phyloP scores from a whole-genome alignment of 2,113 vertebrate genomes.

The human (Homo sapiens) region DNA sequence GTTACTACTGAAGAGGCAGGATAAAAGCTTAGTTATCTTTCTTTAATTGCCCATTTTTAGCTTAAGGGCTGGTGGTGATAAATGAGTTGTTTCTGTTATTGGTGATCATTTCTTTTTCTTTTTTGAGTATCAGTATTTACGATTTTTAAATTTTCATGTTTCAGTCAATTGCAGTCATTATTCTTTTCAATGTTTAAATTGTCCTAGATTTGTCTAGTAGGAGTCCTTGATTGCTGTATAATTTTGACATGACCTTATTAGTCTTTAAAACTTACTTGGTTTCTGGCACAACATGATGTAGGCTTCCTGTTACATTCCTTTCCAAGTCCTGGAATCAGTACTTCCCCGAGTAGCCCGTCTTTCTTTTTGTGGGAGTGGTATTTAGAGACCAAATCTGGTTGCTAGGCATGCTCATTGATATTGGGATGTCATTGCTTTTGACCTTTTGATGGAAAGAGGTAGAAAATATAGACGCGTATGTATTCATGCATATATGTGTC shows the following conservation, averaged over 20 bases:
- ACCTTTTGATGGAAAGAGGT: slow-evolving; percentile 29
- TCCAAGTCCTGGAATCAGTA: neutral
- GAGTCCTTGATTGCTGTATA: neutral
- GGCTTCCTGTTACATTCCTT: slow-evolving; percentile 39
- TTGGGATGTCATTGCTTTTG: neutral
- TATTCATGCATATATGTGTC: neutral
- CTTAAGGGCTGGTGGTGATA: neutral
- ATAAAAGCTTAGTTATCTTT: slow-evolving; percentile 12
- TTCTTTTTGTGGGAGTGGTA: neutral
- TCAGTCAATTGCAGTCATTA: slow-evolving; percentile 48
- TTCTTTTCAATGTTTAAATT: slow-evolving; percentile 55
- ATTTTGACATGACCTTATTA: slow-evolving; percentile 28
- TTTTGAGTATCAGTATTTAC: slow-evolving; percentile 9
- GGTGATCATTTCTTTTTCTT: neutral
- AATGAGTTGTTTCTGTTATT: slow-evolving; percentile 27
- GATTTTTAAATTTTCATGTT: slow-evolving; percentile 36
- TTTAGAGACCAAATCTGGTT: slow-evolving; percentile 15
- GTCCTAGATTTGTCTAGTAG: slow-evolving; percentile 24
- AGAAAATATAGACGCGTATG: neutral
- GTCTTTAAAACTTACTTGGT: slow-evolving; percentile 32
- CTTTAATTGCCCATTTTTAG: slow-evolving; percentile 2
- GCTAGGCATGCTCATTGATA: neutral
- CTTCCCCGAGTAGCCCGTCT: neutral
- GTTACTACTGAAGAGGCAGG: neutral
- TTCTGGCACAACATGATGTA: neutral